These are phyloP conservation scores for Galeruca laticollis DNA, from an alignment of 2,888 invertebrate species.

Conservation along the genomic window DNA sequence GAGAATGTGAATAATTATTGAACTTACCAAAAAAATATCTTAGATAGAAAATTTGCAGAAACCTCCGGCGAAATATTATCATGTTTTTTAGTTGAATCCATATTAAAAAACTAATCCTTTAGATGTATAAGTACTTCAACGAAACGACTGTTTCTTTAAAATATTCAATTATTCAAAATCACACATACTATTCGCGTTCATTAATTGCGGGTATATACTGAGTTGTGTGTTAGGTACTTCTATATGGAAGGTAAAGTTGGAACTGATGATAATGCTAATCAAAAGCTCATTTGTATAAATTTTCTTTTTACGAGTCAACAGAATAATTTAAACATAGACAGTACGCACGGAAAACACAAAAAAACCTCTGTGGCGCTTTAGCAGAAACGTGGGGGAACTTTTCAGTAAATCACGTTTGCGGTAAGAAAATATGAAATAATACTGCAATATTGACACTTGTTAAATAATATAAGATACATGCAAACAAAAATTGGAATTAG, in stretches of 20 bases:
- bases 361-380: background rate
- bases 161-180: background rate
- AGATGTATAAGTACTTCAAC: background rate
- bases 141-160: too few species aligned
- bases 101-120: slow-evolving; percentile 57
- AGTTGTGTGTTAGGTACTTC: background rate
- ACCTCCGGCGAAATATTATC: slow-evolving; percentile 74
- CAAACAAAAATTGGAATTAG: too few species aligned
- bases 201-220: background rate
- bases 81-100: slow-evolving; percentile 74
- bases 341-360: slow-evolving; percentile 7
- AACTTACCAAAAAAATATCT: slow-evolving; percentile 75
- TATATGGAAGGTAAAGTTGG: background rate
- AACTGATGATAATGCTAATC: background rate
- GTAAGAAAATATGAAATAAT: too few species aligned
- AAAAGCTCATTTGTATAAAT: slow-evolving; percentile 6
- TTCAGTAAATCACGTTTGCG: too few species aligned
- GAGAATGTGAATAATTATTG: too few species aligned
- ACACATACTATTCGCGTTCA: background rate
- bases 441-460: too few species aligned
- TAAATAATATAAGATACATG: too few species aligned
- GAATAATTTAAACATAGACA: background rate
- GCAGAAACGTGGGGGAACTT: background rate
- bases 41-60: slow-evolving; percentile 72
- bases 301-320: background rate